Conservation (phyloP, 2,797 vertebrate species). For the Gadopsis bispinosus region DNA sequence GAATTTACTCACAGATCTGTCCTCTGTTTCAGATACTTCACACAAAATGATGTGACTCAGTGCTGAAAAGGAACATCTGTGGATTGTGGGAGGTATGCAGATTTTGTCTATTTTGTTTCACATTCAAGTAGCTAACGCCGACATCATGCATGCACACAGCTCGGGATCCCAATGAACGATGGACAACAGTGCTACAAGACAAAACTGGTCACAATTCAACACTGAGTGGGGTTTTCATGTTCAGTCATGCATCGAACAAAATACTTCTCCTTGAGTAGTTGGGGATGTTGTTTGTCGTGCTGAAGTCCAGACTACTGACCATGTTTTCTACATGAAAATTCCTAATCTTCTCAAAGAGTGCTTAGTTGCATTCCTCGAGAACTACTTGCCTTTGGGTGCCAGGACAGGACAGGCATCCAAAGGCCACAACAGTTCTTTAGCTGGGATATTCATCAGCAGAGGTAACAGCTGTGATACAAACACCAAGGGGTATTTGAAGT, state of each 20-base stretch:
- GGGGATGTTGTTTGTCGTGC: neutral
- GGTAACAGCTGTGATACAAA: conserved; percentile 4
- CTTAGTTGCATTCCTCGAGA: conserved; percentile 69
- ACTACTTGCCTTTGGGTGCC: conserved; percentile 33
- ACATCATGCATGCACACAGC: neutral
- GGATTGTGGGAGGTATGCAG: neutral
- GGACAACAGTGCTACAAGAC: neutral
- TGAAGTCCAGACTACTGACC: conserved; percentile 15
- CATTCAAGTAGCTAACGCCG: neutral
- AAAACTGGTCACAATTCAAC: neutral
- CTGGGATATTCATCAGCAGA: conserved; percentile 10
- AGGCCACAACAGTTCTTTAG: conserved; percentile 13
- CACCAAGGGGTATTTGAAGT: neutral
- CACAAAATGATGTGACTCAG: neutral
- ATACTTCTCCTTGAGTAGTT: neutral
- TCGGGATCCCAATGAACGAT: neutral
- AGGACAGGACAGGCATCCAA: conserved; percentile 37
- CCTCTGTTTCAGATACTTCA: neutral
- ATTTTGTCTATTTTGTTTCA: neutral
- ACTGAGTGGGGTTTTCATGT: neutral
- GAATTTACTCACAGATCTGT: neutral
- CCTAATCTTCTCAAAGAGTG: conserved; percentile 70
- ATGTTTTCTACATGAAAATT: conserved; percentile 43
- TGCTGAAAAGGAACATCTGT: neutral
- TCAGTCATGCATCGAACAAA: neutral